phyloP scores from a whole-genome alignment of 1,140 invertebrate genomes.

The Uloborus diversus region DNA sequence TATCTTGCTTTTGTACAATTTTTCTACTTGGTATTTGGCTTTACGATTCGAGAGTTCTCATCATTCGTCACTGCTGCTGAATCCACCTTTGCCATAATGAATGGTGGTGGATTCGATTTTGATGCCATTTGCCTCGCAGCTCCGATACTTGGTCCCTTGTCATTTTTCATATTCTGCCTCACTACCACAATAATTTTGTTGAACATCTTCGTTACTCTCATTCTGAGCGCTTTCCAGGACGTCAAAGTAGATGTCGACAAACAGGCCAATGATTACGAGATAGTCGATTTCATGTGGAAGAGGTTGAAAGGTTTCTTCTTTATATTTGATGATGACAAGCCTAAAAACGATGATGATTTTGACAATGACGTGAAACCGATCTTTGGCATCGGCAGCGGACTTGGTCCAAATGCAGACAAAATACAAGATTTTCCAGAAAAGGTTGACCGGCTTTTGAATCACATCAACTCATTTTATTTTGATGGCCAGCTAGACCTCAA shows the following conservation, averaged over 20 bases:
- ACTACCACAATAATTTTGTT: constrained; percentile 69
- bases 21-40: constrained; percentile 69
- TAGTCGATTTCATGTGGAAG: constrained; percentile 67
- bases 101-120: constrained; percentile 71
- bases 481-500: constrained; percentile 62
- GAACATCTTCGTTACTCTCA: constrained; percentile 71
- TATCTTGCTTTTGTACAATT: constrained; percentile 66
- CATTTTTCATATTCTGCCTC: constrained; percentile 70
- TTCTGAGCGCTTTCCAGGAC: constrained; percentile 69
- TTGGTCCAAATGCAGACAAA: constrained; percentile 56
- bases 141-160: constrained; percentile 67
- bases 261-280: constrained; percentile 67
- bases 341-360: constrained; percentile 34
- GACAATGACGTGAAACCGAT: constrained; percentile 39
- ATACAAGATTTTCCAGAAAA: constrained; percentile 66
- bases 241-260: constrained; percentile 63
- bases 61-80: constrained; percentile 68
- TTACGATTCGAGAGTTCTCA: constrained; percentile 65
- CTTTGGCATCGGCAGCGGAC: constrained; percentile 1
- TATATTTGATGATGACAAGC: constrained; percentile 52
- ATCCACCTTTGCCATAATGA: constrained; percentile 68
- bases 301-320: constrained; percentile 63
- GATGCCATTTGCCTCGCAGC: constrained; percentile 66
- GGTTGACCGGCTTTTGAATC: constrained; percentile 66
- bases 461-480: constrained; percentile 67